phyloP scores from a whole-genome alignment of 2,888 invertebrate species.

The Cacoxenus indagator region DNA sequence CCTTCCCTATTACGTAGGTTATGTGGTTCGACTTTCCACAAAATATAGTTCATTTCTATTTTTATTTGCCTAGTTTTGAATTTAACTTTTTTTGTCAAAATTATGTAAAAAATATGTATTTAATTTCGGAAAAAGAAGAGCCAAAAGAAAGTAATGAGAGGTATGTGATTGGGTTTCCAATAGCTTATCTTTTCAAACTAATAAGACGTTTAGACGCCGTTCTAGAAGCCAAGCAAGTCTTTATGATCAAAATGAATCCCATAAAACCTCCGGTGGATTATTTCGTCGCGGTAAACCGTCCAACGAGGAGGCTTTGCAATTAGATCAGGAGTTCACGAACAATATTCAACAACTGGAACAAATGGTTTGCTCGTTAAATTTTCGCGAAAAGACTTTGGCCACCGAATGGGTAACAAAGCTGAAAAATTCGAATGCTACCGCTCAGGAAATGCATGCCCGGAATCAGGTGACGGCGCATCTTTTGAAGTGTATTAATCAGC shows the following conservation, averaged over 20 bases:
- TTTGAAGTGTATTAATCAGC: conserved; percentile 21
- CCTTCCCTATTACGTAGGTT: too few relatives aligned
- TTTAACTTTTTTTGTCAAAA: too few relatives aligned
- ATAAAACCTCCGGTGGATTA: not conserved
- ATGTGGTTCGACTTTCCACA: too few relatives aligned
- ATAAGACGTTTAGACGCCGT: not conserved
- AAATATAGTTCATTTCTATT: too few relatives aligned
- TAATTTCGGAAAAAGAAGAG: not conserved
- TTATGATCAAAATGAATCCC: not conserved
- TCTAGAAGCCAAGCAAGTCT: not conserved
- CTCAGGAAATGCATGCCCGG: conserved; percentile 38
- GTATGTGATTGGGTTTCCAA: not conserved
- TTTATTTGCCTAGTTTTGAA: too few relatives aligned
- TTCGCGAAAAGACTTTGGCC: conserved; percentile 39
- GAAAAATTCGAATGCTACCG: conserved; percentile 30
- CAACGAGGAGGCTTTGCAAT: not conserved
- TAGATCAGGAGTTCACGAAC: not conserved
- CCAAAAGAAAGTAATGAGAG: not conserved
- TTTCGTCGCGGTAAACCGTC: not conserved
- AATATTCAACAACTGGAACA: conserved; percentile 25
- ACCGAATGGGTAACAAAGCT: conserved; percentile 45
- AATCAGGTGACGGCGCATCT: conserved; percentile 41
- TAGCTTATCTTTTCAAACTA: not conserved
- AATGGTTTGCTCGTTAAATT: conserved; percentile 28
- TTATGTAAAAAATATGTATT: conserved; percentile 1